phyloP scores from a whole-genome alignment of 2,797 vertebrate species.

The Microtus californicus region DNA sequence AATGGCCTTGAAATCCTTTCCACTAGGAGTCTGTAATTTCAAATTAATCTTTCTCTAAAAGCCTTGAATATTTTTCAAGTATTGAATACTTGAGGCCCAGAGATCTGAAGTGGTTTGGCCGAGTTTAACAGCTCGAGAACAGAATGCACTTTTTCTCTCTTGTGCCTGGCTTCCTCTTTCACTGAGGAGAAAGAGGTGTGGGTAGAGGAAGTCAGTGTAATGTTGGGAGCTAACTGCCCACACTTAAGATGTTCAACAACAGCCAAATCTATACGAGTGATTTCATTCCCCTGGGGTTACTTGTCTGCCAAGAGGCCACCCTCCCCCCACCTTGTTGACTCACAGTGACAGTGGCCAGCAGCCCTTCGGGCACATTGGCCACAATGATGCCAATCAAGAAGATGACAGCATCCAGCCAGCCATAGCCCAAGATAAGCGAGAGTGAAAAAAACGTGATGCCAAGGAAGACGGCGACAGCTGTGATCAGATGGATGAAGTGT shows the following conservation, averaged over 20 bases:
- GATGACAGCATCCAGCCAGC: conserved; percentile 95
- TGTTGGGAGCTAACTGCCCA: not conserved
- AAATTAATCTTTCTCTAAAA: conserved; percentile 24
- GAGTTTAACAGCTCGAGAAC: not conserved
- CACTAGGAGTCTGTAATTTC: not conserved
- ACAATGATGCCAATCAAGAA: conserved; percentile 98
- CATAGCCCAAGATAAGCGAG: conserved; percentile 93
- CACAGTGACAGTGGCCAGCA: conserved; percentile 95
- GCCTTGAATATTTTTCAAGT: too few species aligned
- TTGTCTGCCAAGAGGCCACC: not conserved
- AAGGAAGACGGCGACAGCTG: conserved; percentile 93
- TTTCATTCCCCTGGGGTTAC: not conserved
- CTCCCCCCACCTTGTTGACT: not conserved
- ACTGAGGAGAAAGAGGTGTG: not conserved
- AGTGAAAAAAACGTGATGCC: conserved; percentile 93
- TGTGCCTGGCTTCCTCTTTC: not conserved
- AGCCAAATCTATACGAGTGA: not conserved
- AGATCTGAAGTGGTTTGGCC: not conserved
- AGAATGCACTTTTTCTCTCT: not conserved
- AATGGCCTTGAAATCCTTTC: not conserved
- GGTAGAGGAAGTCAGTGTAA: not conserved
- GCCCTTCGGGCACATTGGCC: conserved; percentile 95
- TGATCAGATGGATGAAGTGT: conserved; percentile 96
- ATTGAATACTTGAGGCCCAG: not conserved
- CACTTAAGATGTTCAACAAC: not conserved